Evolutionary conservation across 2,113 vertebrate genomes (phyloP), one percentile per base, ranked within the genome.

Genomic region (Manacus vitellinus): DNA sequence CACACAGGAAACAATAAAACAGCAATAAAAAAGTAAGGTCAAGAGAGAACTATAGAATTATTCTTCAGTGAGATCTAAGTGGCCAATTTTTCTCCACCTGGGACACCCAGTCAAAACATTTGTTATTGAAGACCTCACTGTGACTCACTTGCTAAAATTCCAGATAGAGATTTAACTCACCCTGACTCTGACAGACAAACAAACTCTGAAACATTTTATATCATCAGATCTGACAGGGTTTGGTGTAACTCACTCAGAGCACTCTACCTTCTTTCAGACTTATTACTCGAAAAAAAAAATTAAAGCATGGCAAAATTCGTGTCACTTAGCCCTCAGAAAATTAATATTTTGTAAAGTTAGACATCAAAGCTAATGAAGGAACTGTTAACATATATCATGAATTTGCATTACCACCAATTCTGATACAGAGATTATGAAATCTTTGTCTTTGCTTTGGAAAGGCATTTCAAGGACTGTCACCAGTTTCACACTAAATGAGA

Each of bases 1-100:
- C 66, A 62, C 52, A 74, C 70, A 89, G 95, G 87, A 97, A 96
- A 96, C 81, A 91, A 89, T 71, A 91, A 93, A 95, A 85, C 39
- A 75, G 85, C 51, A 74, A 82, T 84, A 87, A 94, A 94, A 81
- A 91, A 85, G 49, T 63, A 70, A 81, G 47, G 77, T 89, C 70
- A 77, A 78, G 56, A 67, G 51, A 94, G 51, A 94, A 80, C 67
- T 89, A 58, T 1, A 73, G 91, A 79, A 83, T 33, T 31, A 59
- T 44, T 92, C 79, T 90, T 91, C 68, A 86, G 75, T 73, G 63
- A 80, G 67, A 70, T 68, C 54, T 49, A 43, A 70, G 46, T 35
- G 55, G 59, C 8, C 24, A 49, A 2, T 41, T 71, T 82, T 62
- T 79, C 94, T 80, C 62, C 83, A 92, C 67, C 88, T 83, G 54